These are phyloP conservation scores for Micrasema longulum DNA, from an alignment of 1,140 invertebrate species.

Conservation along the genomic window DNA sequence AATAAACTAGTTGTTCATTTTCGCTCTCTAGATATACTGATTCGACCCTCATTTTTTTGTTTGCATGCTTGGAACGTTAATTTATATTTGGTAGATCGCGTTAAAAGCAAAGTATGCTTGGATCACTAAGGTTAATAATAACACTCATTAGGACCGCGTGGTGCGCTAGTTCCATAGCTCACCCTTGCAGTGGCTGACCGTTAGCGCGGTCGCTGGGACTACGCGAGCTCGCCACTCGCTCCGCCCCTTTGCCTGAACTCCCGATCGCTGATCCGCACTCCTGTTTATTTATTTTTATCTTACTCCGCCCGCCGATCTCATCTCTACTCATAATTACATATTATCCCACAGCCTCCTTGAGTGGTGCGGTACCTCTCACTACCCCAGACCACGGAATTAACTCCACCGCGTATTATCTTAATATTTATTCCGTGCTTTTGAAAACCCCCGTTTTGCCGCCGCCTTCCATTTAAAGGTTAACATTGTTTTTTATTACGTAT, in stretches of 20 bases:
- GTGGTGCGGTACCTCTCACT: conserved; percentile 16
- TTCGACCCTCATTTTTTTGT: conserved; percentile 28
- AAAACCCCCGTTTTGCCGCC: conserved; percentile 14
- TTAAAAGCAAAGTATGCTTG: background rate
- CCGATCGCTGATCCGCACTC: conserved; percentile 32
- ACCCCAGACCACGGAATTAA: conserved; percentile 38
- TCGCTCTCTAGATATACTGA: conserved; percentile 17
- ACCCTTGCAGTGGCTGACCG: background rate
- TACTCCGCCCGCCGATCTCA: conserved; percentile 51
- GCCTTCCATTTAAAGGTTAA: background rate
- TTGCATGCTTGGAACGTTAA: conserved; percentile 19
- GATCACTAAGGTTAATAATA: too few relatives aligned
- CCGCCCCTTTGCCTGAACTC: conserved; percentile 26
- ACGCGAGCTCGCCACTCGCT: background rate
- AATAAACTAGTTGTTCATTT: conserved; percentile 48
- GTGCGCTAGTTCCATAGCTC: conserved; percentile 10
- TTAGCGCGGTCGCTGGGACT: too few relatives aligned
- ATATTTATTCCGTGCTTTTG: conserved; percentile 40
- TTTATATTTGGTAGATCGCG: conserved; percentile 10
- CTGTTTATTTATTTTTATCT: conserved; percentile 53
- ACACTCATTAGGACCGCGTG: too few relatives aligned
- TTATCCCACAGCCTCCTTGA: conserved; percentile 51
- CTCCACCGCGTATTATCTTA: conserved; percentile 26
- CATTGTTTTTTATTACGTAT: too few relatives aligned
- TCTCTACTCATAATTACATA: conserved; percentile 53